Percentiles rank a stretch among this genome's conserved stretches.
These are phyloP conservation scores for Eremophila alpestris DNA, from an alignment of 2,797 vertebrate genomes.

Conservation along the genomic window DNA sequence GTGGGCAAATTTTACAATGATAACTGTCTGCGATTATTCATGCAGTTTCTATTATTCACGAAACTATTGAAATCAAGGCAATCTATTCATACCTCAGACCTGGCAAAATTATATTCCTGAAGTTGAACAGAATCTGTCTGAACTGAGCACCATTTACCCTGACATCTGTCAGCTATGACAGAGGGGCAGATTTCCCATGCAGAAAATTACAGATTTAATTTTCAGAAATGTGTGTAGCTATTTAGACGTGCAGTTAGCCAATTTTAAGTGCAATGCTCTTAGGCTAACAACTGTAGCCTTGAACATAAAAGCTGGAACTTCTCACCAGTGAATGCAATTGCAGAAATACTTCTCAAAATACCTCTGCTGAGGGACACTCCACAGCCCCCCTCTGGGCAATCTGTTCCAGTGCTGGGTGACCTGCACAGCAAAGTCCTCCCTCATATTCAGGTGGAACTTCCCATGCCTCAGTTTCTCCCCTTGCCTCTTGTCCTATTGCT, in stretches of 20 bases:
- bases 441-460: not conserved
- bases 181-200: not conserved
- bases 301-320: not conserved
- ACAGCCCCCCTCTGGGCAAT: not conserved
- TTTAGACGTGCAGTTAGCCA: not conserved
- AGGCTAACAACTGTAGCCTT: not conserved
- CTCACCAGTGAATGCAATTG: fast-evolving
- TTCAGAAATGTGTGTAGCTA: not conserved
- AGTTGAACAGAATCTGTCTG: not conserved
- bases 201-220: not conserved
- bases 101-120: not conserved
- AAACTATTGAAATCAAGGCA: not conserved
- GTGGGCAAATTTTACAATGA: not conserved
- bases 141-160: fast-evolving
- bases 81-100: not conserved
- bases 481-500: too few species aligned
- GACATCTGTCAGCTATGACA: not conserved
- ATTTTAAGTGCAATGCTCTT: not conserved
- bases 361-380: not conserved
- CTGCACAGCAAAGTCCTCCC: not conserved
- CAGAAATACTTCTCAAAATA: not conserved
- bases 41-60: not conserved
- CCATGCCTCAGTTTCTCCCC: not conserved
- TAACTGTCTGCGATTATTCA: not conserved
- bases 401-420: not conserved